phyloP scores from a whole-genome alignment of 2,797 vertebrate genomes.

The Lacerta viridis region DNA sequence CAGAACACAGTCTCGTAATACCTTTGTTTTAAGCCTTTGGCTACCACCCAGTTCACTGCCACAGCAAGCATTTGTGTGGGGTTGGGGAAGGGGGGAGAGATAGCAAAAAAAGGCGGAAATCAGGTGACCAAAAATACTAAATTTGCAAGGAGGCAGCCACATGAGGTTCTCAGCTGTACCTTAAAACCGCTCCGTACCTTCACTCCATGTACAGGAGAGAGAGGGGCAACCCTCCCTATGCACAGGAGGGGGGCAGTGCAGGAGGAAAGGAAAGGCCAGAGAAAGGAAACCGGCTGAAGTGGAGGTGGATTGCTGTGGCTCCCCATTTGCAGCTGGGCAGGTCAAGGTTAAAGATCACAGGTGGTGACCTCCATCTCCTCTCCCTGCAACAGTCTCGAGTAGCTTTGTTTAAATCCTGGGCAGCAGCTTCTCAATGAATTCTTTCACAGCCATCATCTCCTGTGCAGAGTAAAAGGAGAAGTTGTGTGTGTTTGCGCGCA shows the following conservation, averaged over 20 bases:
- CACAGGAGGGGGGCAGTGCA: neutral
- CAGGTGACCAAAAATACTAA: neutral
- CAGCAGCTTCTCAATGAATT: slow-evolving; percentile 95
- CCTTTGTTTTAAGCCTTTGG: slow-evolving; percentile 8
- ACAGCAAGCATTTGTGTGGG: neutral
- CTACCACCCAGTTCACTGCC: neutral
- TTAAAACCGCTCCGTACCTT: slow-evolving; percentile 56
- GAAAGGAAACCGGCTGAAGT: slow-evolving; percentile 35
- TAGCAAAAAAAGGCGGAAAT: neutral
- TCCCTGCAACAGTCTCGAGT: slow-evolving; percentile 77
- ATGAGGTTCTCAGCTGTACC: slow-evolving; percentile 44
- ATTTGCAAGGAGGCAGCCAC: neutral
- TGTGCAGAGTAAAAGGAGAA: slow-evolving; percentile 64
- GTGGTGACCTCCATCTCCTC: slow-evolving; percentile 81
- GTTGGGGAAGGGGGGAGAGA: neutral
- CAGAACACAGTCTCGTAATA: slow-evolving; percentile 11
- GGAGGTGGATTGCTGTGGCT: slow-evolving; percentile 68
- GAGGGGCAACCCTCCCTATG: slow-evolving; percentile 22
- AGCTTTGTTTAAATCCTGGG: slow-evolving; percentile 89
- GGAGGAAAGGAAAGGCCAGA: slow-evolving; percentile 21
- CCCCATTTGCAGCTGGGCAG: slow-evolving; percentile 72
- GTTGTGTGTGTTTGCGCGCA: neutral
- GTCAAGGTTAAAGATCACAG: slow-evolving; percentile 79
- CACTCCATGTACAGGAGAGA: slow-evolving; percentile 43
- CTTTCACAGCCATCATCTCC: slow-evolving; percentile 97